A percentile compares a stretch with the other conserved stretches of the same genome.
Conservation (phyloP, 1,140 invertebrate genomes). For the Leptinotarsa lineolata region DNA sequence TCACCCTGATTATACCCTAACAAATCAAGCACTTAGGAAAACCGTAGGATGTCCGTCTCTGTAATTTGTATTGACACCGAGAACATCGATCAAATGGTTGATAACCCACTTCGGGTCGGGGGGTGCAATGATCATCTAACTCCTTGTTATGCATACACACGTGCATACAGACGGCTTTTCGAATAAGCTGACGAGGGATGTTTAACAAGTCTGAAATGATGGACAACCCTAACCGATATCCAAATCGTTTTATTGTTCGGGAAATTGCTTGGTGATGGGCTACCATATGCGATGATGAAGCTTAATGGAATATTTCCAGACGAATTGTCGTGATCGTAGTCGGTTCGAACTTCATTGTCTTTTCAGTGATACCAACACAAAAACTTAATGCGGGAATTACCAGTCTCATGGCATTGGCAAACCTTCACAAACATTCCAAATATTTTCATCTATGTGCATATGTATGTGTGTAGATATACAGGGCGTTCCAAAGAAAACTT, state of each 20-base stretch:
- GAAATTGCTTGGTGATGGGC: neutral
- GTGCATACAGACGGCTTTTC: neutral
- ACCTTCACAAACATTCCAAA: too few species aligned
- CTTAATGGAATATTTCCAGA: neutral
- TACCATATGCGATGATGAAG: neutral
- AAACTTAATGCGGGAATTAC: too few species aligned
- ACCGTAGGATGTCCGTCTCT: neutral
- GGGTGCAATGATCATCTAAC: neutral
- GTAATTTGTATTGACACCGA: neutral
- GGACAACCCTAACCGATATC: neutral
- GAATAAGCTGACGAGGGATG: neutral
- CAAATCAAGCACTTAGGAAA: neutral
- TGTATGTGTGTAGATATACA: too few species aligned
- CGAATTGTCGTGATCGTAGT: neutral
- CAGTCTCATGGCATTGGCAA: too few species aligned
- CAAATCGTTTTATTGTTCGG: constrained; percentile 1
- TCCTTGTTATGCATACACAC: neutral
- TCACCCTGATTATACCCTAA: neutral
- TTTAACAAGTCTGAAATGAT: constrained; percentile 3
- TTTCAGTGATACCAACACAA: too few species aligned
- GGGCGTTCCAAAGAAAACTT: too few species aligned
- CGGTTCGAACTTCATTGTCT: too few species aligned
- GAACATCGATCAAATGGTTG: neutral
- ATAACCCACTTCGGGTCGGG: neutral
- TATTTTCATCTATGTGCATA: too few species aligned